Base-by-base conservation (phyloP, 2,797 vertebrate genomes). In the Acanthiza pusilla region DNA sequence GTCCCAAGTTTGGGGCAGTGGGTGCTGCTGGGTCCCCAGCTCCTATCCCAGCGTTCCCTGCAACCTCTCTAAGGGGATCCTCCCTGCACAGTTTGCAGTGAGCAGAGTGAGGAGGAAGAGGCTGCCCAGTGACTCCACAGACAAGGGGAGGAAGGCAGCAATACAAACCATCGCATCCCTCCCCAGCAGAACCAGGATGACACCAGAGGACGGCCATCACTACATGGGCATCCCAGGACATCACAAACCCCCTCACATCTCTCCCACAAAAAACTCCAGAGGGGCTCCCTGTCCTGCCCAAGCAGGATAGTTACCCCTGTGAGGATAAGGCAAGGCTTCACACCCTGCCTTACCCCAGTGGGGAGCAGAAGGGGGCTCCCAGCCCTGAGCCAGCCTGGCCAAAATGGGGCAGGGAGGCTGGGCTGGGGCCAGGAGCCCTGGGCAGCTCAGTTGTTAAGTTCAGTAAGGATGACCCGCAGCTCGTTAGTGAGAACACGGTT, bases 401-500 rank as follows among this genome's bases (percentile, higher is more conserved):
- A 6, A 76, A 89, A 70, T 0, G 2, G 29, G 43, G 36, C 77
- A 83, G 42, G 34, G 68, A 73, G 54, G 78, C 58, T 66, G 89
- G 54, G 50, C 75, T 5, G 8, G 70, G 67, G 65, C 68, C 26
- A 3, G 68, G 72, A 73, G 38, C 50, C 84, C 36, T 72, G 50
- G 32, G 91, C 60, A 72, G 61, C 94, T 98, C 96, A 98, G 97
- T 96, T 97, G 97, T 97, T 97, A 91, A 98, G 97, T 88, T 98
- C 97, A 4, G 95, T 97, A 76, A 98, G 97, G 94, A 97, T 97
- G 83, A 97, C 96, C 92, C 96, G 97, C 82, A 98, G 97, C 84
- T 97, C 97, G 1, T 96, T 98, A 97, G 95, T 97, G 92, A 97
- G 97, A 96, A 98, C 50, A 2, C 95, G 95, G 91, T 96, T 97